Evolutionary conservation across 2,888 invertebrate genomes (phyloP).

Genomic region (Lypha dubia): DNA sequence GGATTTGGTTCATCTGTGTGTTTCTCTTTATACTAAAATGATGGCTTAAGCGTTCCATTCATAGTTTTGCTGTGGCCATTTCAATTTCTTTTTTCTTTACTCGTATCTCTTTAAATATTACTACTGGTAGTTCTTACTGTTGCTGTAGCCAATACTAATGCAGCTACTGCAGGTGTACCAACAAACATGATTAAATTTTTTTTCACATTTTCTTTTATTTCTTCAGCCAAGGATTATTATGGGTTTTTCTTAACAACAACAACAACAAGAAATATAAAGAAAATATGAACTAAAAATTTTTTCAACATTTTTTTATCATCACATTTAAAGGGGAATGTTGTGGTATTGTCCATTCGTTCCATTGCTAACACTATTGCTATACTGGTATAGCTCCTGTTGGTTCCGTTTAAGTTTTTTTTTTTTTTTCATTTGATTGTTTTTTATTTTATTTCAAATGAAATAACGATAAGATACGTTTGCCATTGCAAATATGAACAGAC

Average conservation of each 20-base stretch:
- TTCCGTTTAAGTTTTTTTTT: constrained; percentile 57
- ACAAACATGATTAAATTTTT: constrained; percentile 64
- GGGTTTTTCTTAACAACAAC: constrained; percentile 53
- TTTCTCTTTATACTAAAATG: constrained; percentile 43
- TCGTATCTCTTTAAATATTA: constrained; percentile 11
- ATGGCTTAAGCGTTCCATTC: constrained; percentile 69
- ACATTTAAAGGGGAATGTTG: constrained; percentile 65
- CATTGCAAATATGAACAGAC: constrained; percentile 51
- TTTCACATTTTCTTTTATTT: constrained; percentile 47
- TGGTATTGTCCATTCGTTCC: constrained; percentile 57
- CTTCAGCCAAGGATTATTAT: constrained; percentile 62
- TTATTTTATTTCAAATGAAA: constrained; percentile 59
- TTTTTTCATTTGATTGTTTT: neutral
- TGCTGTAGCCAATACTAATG: constrained; percentile 28
- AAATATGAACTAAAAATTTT: neutral
- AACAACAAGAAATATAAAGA: no score
- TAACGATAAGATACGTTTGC: constrained; percentile 67
- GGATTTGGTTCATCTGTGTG: constrained; percentile 55
- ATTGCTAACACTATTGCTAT: constrained; percentile 56
- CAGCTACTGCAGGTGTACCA: constrained; percentile 66
- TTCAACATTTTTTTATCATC: constrained; percentile 57
- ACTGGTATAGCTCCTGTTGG: constrained; percentile 61
- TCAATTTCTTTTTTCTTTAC: constrained; percentile 21
- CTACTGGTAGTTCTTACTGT: constrained; percentile 19
- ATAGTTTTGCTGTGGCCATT: constrained; percentile 40